Evolutionary conservation across 2,113 vertebrate genomes (phyloP), one percentile per base, ranked within the genome.

Genomic region (Brachyhypopomus occidentalis): DNA sequence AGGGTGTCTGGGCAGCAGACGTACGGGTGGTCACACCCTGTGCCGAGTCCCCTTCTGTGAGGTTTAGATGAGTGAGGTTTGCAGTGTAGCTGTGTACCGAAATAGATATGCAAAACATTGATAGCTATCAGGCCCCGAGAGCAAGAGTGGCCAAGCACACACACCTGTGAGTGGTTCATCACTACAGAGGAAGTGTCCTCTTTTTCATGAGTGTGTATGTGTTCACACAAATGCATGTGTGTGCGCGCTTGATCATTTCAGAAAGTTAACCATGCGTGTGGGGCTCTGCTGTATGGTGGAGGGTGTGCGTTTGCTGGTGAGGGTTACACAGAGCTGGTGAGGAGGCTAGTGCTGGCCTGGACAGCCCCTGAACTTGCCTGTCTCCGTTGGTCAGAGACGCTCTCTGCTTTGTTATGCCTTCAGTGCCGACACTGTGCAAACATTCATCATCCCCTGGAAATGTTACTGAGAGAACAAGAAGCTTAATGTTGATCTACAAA

Each of bases 21-120:
- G 45, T 12, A 14, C 2, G 1, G 2, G 12, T 52, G 30, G 1
- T 30, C 30, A 30, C 3, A 30, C 30, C 45, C 45, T 14, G 45
- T 52, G 45, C 45, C 3, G 8, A 52, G 9, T 12, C 45, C 41
- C 5, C 12, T 14, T 52, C 45, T 2, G 11, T 52, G 45, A 14
- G 45, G 41, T 41, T 52, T 52, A 2, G 30, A 30, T 30, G 30
- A 14, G 11, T 52, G 45, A 14, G 45, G 41, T 41, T 52, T 52
- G 45, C 45, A 52, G 45, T 52, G 45, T 52, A 52, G 52, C 79
- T 55, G 23, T n/a, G 38, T 70, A 76, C 62, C 80, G 36, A 86
- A 82, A 86, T 82, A 86, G 60, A 74, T 55, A 67, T 82, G 77
- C 74, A 77, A 82, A 80, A 25, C 41, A 16, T n/a, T 80, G 79